Base-by-base conservation (phyloP, 2,113 vertebrate species). In the Centrocercus urophasianus region DNA sequence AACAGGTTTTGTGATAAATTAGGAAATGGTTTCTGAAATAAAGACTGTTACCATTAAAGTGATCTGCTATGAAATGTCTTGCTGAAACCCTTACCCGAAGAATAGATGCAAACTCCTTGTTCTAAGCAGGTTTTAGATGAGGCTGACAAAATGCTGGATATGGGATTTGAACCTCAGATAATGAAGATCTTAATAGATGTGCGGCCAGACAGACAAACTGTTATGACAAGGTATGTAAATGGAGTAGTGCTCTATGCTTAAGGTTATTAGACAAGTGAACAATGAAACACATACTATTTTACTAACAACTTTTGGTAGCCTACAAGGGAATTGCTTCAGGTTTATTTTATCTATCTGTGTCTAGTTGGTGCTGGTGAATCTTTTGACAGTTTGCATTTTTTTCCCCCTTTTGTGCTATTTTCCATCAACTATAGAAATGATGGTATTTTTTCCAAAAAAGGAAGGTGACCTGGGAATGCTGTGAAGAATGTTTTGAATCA, bases 101-200 rank as follows among this genome's bases (percentile, higher is more conserved):
- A 82, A 38, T 47, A 28, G 57, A 20, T 5, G 8, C 12, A 50
- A 15, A 64, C 38, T 59, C 19, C n/a, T 80, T 65, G 13, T 89
- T 95, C 74, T 70, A 72, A 72, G 28, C 86, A 99, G 99, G 99
- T 99, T 70, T 97, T 99, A 91, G 99, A 99, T 91, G 99, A 99
- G 95, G 99, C 99, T 34, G 99, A 99, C 90, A 98, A 98, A 36
- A 99, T 99, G 99, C 72, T 99, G 57, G 99, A 99, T 86, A 99
- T 99, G 99, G 99, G 99, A 59, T 99, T 99, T 96, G 99, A 99
- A 96, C 99, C 99, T 52, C 99, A 99, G 95, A 99, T 99, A 87
- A 98, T 98, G 98, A 99, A 99, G 97, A 99, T 99, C 90, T 97
- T 99, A n/a, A 96, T 99, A 95, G 99, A 99, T 66, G 98, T 99